These are phyloP conservation scores for Phylloscopus trochilus DNA, from an alignment of 2,113 vertebrate species.

Conservation along the genomic window DNA sequence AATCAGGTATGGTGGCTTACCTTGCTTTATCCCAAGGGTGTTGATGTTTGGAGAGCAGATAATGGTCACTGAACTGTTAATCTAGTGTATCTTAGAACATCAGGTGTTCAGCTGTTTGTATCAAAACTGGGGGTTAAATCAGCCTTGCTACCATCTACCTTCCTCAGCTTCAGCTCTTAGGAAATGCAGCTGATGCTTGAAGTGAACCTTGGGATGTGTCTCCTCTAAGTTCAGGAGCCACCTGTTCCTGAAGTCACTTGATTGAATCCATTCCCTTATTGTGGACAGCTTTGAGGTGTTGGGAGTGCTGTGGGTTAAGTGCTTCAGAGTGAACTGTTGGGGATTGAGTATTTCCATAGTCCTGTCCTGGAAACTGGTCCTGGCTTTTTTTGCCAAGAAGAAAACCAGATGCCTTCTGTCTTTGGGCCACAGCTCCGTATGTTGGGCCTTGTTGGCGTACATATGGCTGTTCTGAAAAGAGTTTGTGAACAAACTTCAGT, in stretches of 20 bases:
- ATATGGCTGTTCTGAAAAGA: rapidly evolving
- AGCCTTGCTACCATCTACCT: rapidly evolving
- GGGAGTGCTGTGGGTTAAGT: background rate
- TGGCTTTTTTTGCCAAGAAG: background rate
- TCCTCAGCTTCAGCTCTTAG: background rate
- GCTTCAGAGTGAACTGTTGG: background rate
- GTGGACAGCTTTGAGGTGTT: background rate
- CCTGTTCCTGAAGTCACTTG: background rate
- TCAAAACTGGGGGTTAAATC: background rate
- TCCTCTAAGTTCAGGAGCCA: too few relatives aligned
- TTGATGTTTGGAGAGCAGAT: background rate
- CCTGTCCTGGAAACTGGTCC: background rate
- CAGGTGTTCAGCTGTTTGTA: background rate
- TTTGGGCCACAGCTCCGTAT: background rate
- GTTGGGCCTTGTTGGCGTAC: rapidly evolving
- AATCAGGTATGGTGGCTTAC: conserved; percentile 78
- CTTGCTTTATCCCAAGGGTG: background rate
- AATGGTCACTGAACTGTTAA: background rate
- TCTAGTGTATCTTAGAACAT: background rate
- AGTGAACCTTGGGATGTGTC: rapidly evolving
- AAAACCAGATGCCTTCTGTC: rapidly evolving
- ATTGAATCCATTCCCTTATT: rapidly evolving
- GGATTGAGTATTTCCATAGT: background rate
- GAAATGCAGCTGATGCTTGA: background rate
- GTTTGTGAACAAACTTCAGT: background rate